Evolutionary conservation across 2,797 vertebrate genomes (phyloP), one percentile per base, ranked within the genome.

Genomic region (Labroides dimidiatus): DNA sequence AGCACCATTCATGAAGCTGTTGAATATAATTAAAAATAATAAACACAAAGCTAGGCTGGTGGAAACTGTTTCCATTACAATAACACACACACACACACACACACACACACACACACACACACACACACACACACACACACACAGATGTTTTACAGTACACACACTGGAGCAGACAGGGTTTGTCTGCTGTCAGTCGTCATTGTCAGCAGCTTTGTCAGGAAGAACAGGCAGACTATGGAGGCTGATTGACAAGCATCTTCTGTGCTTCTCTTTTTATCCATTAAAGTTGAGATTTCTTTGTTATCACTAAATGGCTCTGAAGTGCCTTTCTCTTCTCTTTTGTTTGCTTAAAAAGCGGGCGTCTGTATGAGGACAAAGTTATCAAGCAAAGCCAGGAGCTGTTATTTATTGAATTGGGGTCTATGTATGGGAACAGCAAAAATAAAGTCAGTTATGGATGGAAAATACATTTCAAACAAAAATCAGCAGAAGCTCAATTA

Each of bases 191-290:
- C 84, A 79, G 50, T 69, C 82, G 80, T 84, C 80, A 81, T 51
- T 56, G 59, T 44, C 85, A 80, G 85, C 74, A 85, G 79, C 76
- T 87, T 64, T 62, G 57, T 53, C 47, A 53, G 61, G 33, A 37
- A 78, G 69, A 82, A 62, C 44, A 77, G 58, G 39, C 70, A 81
- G 64, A 57, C 67, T 54, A 21, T 72, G 55, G 61, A 69, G 65
- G 10, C 50, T 86, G 82, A 86, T 81, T 82, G 86, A 89, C 88
- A 88, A 84, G 82, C 71, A 69, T 66, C 52, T 63, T 84, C 71
- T 63, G 44, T 59, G 43, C 47, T 64, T 50, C 62, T 73, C 56
- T 69, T 83, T 81, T 79, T 81, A 82, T 78, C 47, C 59, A 48
- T 54, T 81, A 68, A 83, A 71, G 50, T 59, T 58, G 66, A 69